Evolutionary conservation across 2,888 invertebrate genomes (phyloP).

Genomic region (Spilosoma lubricipeda): DNA sequence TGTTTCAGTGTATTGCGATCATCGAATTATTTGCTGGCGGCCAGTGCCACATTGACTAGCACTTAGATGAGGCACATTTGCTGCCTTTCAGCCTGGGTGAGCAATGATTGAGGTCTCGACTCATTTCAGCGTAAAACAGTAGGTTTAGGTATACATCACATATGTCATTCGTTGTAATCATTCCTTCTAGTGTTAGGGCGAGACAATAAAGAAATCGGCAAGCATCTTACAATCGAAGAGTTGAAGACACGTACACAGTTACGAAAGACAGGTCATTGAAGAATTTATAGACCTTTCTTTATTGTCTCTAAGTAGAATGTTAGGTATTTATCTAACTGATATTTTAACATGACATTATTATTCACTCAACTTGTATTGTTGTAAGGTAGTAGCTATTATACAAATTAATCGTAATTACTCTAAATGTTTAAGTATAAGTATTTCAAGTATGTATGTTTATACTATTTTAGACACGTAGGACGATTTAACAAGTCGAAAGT

Average conservation of each 20-base stretch:
- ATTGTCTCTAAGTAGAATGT: constrained; percentile 56
- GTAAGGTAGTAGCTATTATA: constrained; percentile 68
- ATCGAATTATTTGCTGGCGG: constrained; percentile 27
- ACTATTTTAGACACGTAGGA: constrained; percentile 64
- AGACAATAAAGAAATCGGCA: constrained; percentile 57
- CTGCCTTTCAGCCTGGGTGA: not conserved
- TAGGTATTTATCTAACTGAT: constrained; percentile 35
- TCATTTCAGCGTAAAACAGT: constrained; percentile 10
- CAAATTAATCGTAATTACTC: constrained; percentile 71
- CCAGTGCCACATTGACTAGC: not conserved
- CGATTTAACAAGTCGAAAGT: constrained; percentile 48
- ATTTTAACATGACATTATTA: constrained; percentile 42
- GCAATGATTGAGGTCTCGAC: constrained; percentile 4
- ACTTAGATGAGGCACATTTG: constrained; percentile 6
- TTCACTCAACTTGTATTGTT: constrained; percentile 59
- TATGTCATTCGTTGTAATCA: constrained; percentile 40
- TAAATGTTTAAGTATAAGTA: constrained; percentile 61
- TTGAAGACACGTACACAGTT: constrained; percentile 6
- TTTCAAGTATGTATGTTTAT: constrained; percentile 72
- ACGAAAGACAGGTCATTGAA: constrained; percentile 11
- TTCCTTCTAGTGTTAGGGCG: constrained; percentile 32
- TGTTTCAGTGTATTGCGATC: constrained; percentile 76
- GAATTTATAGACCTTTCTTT: constrained; percentile 48
- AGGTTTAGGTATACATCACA: constrained; percentile 39
- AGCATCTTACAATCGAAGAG: constrained; percentile 19